Conservation (phyloP, 2,797 vertebrate species). For the Botia kubotai region DNA sequence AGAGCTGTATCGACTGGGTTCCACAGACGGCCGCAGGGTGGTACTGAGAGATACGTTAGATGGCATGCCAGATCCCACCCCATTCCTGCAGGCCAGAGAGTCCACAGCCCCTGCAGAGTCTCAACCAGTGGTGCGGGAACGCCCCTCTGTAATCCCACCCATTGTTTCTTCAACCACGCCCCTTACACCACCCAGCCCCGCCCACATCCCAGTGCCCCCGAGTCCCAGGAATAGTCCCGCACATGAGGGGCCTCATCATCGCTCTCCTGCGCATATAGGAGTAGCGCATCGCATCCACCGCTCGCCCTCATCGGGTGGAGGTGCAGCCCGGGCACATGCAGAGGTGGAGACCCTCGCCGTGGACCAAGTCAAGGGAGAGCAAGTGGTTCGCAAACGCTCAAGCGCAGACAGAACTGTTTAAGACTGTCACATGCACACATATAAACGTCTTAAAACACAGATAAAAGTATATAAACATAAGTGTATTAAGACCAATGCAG, state of each 20-base stretch:
- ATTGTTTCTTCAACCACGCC: constrained; percentile 84
- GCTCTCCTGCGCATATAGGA: constrained; percentile 80
- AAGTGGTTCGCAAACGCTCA: constrained; percentile 89
- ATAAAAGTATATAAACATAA: constrained; percentile 30
- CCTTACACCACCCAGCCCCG: constrained; percentile 66
- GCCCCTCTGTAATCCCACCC: constrained; percentile 90
- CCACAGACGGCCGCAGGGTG: constrained; percentile 85
- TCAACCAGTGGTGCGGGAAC: constrained; percentile 84
- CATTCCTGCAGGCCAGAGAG: constrained; percentile 91
- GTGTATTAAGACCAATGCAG: constrained; percentile 46
- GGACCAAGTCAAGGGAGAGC: constrained; percentile 89
- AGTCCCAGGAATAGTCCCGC: constrained; percentile 77
- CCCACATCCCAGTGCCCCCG: constrained; percentile 79
- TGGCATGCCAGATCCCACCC: constrained; percentile 97
- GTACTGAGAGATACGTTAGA: constrained; percentile 88
- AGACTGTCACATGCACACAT: constrained; percentile 57
- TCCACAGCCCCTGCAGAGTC: constrained; percentile 75
- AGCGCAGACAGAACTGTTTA: constrained; percentile 97
- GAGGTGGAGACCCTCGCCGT: constrained; percentile 92
- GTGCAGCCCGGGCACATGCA: constrained; percentile 70
- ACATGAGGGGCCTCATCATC: constrained; percentile 83
- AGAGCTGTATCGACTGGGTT: constrained; percentile 89
- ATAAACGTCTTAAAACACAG: constrained; percentile 38
- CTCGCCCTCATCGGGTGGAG: constrained; percentile 61
- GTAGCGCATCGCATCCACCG: constrained; percentile 94